phyloP scores from a whole-genome alignment of 2,113 vertebrate genomes.

The Alosa alosa region DNA sequence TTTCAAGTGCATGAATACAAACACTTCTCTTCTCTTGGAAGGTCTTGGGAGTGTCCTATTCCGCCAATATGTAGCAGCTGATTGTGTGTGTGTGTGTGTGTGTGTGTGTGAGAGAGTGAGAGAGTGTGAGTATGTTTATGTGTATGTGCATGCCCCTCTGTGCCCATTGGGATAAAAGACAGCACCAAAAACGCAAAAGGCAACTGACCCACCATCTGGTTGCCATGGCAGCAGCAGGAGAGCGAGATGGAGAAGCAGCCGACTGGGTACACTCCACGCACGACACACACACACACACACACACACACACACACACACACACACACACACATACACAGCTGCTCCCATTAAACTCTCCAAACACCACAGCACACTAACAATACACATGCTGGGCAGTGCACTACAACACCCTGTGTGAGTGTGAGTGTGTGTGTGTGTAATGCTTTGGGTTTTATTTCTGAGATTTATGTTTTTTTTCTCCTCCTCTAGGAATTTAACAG shows the following conservation, averaged over 20 bases:
- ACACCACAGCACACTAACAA: background rate
- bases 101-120: background rate
- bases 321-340: background rate
- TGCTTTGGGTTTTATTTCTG: background rate
- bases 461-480: background rate
- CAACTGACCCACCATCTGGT: conserved; percentile 11
- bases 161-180: background rate
- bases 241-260: too few relatives aligned
- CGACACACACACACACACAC: background rate
- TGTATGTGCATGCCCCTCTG: background rate
- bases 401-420: background rate
- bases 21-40: background rate
- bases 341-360: conserved; percentile 2
- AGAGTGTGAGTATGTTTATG: background rate
- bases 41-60: background rate
- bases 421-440: background rate
- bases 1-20: background rate
- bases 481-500: background rate
- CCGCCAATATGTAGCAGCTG: background rate
- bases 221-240: background rate
- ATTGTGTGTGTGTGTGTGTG: background rate
- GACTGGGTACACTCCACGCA: background rate
- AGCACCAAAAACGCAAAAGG: background rate
- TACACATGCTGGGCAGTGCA: background rate
- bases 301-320: too few relatives aligned